These are phyloP conservation scores for Artibeus jamaicensis DNA, from an alignment of 2,797 vertebrate species.

Conservation along the genomic window DNA sequence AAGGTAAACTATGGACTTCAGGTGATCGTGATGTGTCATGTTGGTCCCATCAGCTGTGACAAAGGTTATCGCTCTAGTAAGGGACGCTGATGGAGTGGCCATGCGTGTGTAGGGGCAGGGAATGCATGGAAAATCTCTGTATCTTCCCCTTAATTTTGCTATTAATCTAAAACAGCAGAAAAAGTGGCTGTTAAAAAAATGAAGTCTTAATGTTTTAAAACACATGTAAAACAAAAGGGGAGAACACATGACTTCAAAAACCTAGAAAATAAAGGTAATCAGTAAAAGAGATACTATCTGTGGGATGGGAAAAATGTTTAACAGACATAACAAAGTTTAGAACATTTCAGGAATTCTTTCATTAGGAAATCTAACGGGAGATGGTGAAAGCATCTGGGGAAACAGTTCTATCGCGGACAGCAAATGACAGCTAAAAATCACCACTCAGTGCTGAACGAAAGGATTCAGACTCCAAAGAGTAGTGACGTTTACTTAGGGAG, in stretches of 20 bases:
- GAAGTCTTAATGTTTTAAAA: neutral
- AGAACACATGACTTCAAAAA: neutral
- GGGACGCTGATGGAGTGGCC: neutral
- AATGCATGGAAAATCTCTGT: neutral
- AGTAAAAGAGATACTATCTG: neutral
- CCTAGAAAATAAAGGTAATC: neutral
- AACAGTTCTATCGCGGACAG: neutral
- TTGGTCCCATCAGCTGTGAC: neutral
- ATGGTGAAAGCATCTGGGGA: neutral
- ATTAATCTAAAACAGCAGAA: neutral
- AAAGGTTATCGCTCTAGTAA: neutral
- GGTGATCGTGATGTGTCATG: neutral
- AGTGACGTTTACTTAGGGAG: neutral
- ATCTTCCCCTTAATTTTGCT: neutral
- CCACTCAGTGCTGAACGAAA: neutral
- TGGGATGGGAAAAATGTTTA: neutral
- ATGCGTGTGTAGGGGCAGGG: too few relatives aligned
- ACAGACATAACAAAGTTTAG: constrained; percentile 6
- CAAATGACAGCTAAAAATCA: neutral
- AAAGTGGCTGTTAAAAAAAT: neutral
- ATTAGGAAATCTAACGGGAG: neutral
- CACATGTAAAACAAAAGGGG: neutral
- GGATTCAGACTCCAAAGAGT: neutral
- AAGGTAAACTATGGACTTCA: neutral
- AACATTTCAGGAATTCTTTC: neutral